A percentile compares a stretch with the other conserved stretches of the same genome.
Evolutionary conservation across 1,140 invertebrate genomes (phyloP).

Genomic region (Pseudomyrmex dendroicus): DNA sequence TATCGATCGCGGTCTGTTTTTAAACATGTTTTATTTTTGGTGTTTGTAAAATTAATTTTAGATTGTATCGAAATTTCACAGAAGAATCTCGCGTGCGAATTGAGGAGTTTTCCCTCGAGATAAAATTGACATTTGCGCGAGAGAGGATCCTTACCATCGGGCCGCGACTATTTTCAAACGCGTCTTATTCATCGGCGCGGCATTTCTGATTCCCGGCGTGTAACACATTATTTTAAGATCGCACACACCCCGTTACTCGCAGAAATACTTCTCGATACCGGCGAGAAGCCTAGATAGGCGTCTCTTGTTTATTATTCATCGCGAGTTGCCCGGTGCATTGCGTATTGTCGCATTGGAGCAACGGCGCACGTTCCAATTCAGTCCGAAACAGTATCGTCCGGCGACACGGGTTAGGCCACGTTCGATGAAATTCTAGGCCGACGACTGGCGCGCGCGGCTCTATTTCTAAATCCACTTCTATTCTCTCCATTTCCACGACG

Average conservation of each 20-base stretch:
- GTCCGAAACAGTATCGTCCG: conserved; percentile 62
- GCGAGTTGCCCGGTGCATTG: conserved; percentile 10
- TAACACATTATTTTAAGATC: conserved; percentile 50
- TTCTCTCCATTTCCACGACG: conserved; percentile 35
- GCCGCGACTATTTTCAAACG: conserved; percentile 32
- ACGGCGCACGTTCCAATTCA: conserved; percentile 52
- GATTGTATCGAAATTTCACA: no score
- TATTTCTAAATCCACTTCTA: conserved; percentile 77
- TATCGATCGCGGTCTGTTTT: not conserved
- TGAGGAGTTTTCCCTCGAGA: not conserved
- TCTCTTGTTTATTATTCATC: conserved; percentile 55
- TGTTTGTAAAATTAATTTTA: no score
- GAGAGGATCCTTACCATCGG: not conserved
- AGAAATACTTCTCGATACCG: conserved; percentile 39
- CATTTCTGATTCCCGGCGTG: conserved; percentile 40
- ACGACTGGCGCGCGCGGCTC: conserved; percentile 78
- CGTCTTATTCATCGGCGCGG: conserved; percentile 54
- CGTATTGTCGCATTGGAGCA: conserved; percentile 25
- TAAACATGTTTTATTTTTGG: not conserved
- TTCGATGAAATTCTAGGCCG: conserved; percentile 79
- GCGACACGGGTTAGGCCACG: conserved; percentile 55
- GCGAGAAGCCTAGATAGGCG: conserved; percentile 22
- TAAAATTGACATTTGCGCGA: conserved; percentile 28
- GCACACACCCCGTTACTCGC: conserved; percentile 13
- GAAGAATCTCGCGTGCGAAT: no score